Evolutionary conservation across 2,113 vertebrate genomes (phyloP).

Genomic region (Dromaius novaehollandiae): DNA sequence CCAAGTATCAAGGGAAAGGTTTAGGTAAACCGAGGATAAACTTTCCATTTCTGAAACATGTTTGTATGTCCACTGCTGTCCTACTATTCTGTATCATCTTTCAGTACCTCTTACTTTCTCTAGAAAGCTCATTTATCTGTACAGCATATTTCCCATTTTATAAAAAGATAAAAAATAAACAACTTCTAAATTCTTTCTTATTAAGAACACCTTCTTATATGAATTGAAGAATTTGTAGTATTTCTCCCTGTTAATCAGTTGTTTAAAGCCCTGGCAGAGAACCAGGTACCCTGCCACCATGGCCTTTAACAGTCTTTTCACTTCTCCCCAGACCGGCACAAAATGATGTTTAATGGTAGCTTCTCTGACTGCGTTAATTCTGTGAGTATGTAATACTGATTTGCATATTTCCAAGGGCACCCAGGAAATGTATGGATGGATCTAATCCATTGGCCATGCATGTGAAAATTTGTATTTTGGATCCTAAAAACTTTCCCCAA

Average conservation of each 20-base stretch:
- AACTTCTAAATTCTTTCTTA: neutral
- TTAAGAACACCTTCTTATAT: neutral
- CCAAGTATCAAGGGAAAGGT: neutral
- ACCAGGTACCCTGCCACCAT: neutral
- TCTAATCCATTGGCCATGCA: fast-evolving
- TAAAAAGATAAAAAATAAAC: neutral
- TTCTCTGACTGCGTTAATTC: neutral
- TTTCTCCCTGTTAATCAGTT: neutral
- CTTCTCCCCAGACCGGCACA: neutral
- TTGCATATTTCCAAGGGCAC: neutral
- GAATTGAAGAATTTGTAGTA: neutral
- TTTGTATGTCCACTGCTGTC: neutral
- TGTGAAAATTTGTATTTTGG: neutral
- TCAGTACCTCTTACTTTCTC: neutral
- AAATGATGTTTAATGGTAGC: neutral
- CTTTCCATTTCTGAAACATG: neutral
- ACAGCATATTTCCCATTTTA: neutral
- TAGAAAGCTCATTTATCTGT: neutral
- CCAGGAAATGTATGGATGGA: neutral
- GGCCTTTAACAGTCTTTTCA: neutral
- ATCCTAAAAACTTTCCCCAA: neutral
- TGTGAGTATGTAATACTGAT: neutral
- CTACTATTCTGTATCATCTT: neutral
- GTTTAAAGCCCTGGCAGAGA: neutral
- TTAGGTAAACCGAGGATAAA: neutral